Conservation (phyloP, 2,797 vertebrate species). For the Diceros bicornis region DNA sequence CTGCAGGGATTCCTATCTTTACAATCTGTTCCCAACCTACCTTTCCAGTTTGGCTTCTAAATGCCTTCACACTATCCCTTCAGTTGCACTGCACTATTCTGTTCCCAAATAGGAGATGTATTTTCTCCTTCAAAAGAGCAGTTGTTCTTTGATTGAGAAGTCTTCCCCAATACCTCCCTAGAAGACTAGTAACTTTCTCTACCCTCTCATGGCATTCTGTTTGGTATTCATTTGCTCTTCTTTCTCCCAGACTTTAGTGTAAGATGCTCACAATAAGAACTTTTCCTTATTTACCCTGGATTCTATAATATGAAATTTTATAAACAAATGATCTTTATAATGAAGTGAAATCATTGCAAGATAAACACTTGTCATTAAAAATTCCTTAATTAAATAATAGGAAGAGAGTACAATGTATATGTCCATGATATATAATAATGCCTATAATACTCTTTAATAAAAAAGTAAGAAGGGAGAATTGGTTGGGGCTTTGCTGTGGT, state of each 20-base stretch:
- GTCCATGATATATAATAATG: not conserved
- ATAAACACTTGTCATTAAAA: conserved; percentile 1
- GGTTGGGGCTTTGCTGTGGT: not conserved
- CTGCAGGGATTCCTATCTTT: not conserved
- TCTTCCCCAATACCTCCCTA: not conserved
- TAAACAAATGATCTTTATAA: not conserved
- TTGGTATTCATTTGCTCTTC: not conserved
- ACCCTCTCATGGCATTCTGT: not conserved
- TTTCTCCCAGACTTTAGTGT: conserved; percentile 3
- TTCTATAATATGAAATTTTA: not conserved
- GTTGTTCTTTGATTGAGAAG: not conserved
- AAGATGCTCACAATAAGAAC: not conserved
- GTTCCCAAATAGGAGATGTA: not conserved
- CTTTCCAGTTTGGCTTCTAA: not conserved
- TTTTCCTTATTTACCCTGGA: not conserved
- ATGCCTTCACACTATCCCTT: not conserved
- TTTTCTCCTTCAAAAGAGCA: not conserved
- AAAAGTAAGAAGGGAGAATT: not conserved
- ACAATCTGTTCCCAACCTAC: not conserved
- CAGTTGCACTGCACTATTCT: not conserved
- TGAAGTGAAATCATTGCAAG: not conserved
- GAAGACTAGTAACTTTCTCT: not conserved
- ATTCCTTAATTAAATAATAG: not conserved
- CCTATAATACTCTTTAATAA: not conserved
- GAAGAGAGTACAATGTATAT: not conserved